Evolutionary conservation across 2,797 vertebrate genomes (phyloP).

Genomic region (Hipposideros larvatus): DNA sequence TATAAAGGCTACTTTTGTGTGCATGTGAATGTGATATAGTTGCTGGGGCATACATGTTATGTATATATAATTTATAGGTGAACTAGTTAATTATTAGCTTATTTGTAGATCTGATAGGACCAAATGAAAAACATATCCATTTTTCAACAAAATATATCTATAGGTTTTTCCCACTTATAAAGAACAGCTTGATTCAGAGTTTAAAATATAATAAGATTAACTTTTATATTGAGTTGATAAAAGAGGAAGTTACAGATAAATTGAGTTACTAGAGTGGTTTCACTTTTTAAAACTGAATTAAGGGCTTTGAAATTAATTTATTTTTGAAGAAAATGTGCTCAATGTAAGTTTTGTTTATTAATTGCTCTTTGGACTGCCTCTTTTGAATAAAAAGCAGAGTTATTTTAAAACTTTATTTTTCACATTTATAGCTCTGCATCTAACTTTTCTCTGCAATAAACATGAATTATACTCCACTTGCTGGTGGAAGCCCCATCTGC

Average conservation of each 20-base stretch:
- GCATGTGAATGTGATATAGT: background rate
- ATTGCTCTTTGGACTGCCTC: slow-evolving; percentile 52
- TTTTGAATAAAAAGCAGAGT: slow-evolving; percentile 50
- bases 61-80: background rate
- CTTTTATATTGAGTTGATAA: slow-evolving; percentile 70
- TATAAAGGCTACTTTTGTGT: background rate
- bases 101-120: background rate
- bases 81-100: background rate
- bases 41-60: background rate
- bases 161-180: background rate
- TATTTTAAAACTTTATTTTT: slow-evolving; percentile 61
- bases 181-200: slow-evolving; percentile 60
- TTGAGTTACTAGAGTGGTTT: slow-evolving; percentile 72
- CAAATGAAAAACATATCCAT: background rate
- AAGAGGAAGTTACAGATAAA: slow-evolving; percentile 64
- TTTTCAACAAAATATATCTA: background rate
- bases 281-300: slow-evolving; percentile 74
- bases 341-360: slow-evolving; percentile 59
- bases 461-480: background rate
- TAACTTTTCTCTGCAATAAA: background rate
- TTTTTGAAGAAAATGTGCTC: slow-evolving; percentile 64
- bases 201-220: slow-evolving; percentile 71
- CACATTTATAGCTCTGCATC: background rate
- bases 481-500: background rate
- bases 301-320: slow-evolving; percentile 75